Evolutionary conservation across 2,797 vertebrate species (phyloP), one percentile per base, ranked within the genome.

Genomic region (Aplochiton taeniatus): DNA sequence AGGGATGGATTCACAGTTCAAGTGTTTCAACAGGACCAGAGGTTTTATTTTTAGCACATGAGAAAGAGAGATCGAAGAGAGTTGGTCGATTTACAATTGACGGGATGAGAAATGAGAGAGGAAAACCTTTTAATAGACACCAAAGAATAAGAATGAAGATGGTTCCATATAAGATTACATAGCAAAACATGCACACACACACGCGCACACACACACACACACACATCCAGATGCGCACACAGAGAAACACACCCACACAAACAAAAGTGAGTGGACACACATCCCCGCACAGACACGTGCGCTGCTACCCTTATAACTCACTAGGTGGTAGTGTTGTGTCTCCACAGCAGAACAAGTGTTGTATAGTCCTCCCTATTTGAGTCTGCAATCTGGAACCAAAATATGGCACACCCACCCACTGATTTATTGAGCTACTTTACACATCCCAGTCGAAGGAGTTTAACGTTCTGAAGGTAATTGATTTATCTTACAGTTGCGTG

Each of bases 381-480:
- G 76, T 81, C 83, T 67, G 74, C 78, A 77, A 83, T 86, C 80
- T 69, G 73, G 74, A 79, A 11, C 63, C 59, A 57, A 85, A 83
- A 80, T 68, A 80, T 84, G 82, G 67, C 65, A 8, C 68, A 76
- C 74, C 62, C 68, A 61, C 73, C 65, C 63, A 67, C 74, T 66
- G 67, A 64, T 79, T 84, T 78, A 76, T 71, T 70, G 76, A 61
- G 78, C 75, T 74, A 61, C 68, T 86, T 85, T 85, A 72, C 75
- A 86, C 82, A 84, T 86, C 79, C 82, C 82, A 90, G 85, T 88
- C 78, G 75, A 81, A 83, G n/a, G 74, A 79, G 68, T 5, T 51
- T 75, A 80, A 79, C 64, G 74, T 68, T 76, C 16, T 47, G 85
- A 83, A 87, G 86, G 82, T 31, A 31, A 3, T 31, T 31, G 31